phyloP scores from a whole-genome alignment of 2,797 vertebrate genomes.

The Catostomus latipinnis region DNA sequence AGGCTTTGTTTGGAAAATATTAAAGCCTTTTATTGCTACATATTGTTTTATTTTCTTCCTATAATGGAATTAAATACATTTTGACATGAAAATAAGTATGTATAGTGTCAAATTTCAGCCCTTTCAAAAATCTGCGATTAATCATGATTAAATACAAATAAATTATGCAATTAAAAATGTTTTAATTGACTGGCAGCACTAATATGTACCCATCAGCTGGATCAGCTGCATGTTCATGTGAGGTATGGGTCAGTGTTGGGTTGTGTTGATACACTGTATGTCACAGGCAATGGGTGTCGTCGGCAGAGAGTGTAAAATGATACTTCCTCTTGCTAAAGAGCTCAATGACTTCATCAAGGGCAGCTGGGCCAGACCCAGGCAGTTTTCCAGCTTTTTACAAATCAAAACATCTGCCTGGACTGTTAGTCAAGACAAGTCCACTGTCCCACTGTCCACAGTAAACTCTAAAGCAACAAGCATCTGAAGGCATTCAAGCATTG shows the following conservation, averaged over 20 bases:
- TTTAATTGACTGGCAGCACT: too few species aligned
- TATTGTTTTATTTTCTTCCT: too few species aligned
- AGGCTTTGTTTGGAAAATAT: too few species aligned
- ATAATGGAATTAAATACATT: too few species aligned
- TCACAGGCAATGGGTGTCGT: slow-evolving; percentile 57
- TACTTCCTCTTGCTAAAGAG: slow-evolving; percentile 73
- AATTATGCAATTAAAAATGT: too few species aligned
- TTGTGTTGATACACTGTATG: slow-evolving; percentile 51
- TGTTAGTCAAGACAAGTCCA: background rate
- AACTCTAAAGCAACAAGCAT: background rate
- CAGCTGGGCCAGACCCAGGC: slow-evolving; percentile 52
- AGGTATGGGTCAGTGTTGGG: slow-evolving; percentile 54
- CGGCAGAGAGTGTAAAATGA: slow-evolving; percentile 62
- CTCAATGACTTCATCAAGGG: slow-evolving; percentile 73
- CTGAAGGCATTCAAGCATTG: background rate
- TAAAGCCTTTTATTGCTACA: too few species aligned
- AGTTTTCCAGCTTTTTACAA: slow-evolving; percentile 19
- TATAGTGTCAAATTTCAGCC: too few species aligned
- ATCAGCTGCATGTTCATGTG: background rate
- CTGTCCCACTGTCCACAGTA: background rate
- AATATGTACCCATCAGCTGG: background rate
- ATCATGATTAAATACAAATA: too few species aligned
- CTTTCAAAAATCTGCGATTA: too few species aligned
- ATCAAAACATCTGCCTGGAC: slow-evolving; percentile 43
- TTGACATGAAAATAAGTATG: too few species aligned